Conservation (phyloP, 2,797 vertebrate species). For the Crocidura indochinensis region DNA sequence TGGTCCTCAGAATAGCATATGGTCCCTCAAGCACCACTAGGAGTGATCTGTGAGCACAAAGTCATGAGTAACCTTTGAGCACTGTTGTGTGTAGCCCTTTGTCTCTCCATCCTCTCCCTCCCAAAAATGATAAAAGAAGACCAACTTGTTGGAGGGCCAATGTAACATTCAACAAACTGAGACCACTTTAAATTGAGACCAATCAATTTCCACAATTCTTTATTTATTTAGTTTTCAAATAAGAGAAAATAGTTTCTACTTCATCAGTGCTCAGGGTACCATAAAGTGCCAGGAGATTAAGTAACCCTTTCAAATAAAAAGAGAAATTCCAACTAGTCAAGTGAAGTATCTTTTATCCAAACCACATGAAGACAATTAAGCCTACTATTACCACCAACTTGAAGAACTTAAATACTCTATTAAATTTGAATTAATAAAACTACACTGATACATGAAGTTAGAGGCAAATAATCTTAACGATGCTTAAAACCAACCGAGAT, state of each 20-base stretch:
- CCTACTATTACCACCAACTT: neutral
- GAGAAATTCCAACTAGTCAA: neutral
- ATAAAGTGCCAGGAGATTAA: neutral
- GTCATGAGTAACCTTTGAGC: too few relatives aligned
- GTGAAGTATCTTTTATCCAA: neutral
- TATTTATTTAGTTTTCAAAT: neutral
- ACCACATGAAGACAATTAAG: neutral
- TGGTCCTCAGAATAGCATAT: too few relatives aligned
- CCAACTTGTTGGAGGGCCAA: too few relatives aligned
- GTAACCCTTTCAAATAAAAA: conserved; percentile 22
- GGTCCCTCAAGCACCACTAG: too few relatives aligned
- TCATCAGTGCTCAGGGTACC: too few relatives aligned
- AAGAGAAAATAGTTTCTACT: neutral
- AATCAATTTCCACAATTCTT: neutral
- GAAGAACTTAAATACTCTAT: neutral
- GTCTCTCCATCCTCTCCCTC: too few relatives aligned
- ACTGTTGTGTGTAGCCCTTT: too few relatives aligned
- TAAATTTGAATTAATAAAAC: conserved; percentile 4
- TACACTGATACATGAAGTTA: neutral
- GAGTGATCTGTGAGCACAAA: too few relatives aligned
- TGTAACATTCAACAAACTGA: neutral
- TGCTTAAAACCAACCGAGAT: conserved; percentile 60
- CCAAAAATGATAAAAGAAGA: neutral
- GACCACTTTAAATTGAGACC: neutral
- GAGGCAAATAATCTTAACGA: neutral